A percentile compares a stretch with the other conserved stretches of the same genome.
These are phyloP conservation scores for Acronicta leporina DNA, from an alignment of 2,888 invertebrate species.

Conservation along the genomic window DNA sequence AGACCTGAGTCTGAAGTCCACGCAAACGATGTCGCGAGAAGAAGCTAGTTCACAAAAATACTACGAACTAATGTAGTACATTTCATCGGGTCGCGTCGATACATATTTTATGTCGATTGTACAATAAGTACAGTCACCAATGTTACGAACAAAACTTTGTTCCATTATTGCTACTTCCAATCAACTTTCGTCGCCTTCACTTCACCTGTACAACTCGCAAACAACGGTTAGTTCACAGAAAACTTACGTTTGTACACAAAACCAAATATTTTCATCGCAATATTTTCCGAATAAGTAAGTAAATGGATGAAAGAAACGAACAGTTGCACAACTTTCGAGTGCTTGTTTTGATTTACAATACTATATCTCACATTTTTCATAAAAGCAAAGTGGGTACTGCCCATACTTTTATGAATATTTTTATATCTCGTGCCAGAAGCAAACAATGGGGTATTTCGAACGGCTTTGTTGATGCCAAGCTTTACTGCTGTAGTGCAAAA, in stretches of 20 bases:
- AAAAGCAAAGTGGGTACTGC: slow-evolving; percentile 27
- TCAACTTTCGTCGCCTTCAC: slow-evolving; percentile 46
- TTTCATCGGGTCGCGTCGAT: slow-evolving; percentile 3
- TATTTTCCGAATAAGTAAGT: slow-evolving; percentile 45
- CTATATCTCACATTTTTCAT: slow-evolving; percentile 42
- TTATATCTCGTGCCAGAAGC: slow-evolving; percentile 28
- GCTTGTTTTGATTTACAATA: slow-evolving; percentile 45
- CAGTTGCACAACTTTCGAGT: slow-evolving; percentile 47
- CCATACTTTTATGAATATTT: slow-evolving; percentile 39
- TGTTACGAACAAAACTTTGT: slow-evolving; percentile 27
- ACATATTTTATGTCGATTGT: slow-evolving; percentile 17
- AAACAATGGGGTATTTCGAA: slow-evolving; percentile 33
- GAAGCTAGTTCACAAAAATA: too few species aligned
- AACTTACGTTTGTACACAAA: slow-evolving; percentile 45
- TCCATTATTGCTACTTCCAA: slow-evolving; percentile 49
- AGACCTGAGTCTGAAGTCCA: too few species aligned
- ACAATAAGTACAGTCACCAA: slow-evolving; percentile 11
- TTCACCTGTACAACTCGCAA: slow-evolving; percentile 44
- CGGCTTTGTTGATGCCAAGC: slow-evolving; percentile 12
- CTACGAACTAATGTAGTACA: background rate
- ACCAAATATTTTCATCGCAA: slow-evolving; percentile 41
- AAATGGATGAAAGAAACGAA: slow-evolving; percentile 45
- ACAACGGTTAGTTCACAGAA: slow-evolving; percentile 42
- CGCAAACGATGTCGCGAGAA: too few species aligned
- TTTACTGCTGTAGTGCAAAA: slow-evolving; percentile 13